phyloP scores from a whole-genome alignment of 2,888 invertebrate species.

The Amblyjoppa proteus region DNA sequence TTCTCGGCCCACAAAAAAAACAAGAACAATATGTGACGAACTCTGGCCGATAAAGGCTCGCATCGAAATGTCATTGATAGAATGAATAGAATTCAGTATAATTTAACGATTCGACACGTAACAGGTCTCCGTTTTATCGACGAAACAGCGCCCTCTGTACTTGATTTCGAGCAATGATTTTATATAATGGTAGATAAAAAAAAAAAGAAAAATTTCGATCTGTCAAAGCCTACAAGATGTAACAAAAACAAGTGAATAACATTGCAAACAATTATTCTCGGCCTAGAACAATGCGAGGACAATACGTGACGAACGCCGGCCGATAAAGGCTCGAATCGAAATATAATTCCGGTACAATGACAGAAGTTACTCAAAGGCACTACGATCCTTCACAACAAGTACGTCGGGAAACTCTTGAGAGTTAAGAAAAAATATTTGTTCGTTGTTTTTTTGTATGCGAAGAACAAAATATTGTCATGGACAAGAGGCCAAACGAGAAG shows the following conservation, averaged over 20 bases:
- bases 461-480: conserved; percentile 53
- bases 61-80: too few species aligned
- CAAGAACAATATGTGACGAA: background rate
- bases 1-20: background rate
- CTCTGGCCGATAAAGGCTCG: background rate
- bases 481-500: conserved; percentile 63
- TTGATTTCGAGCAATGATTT: too few species aligned
- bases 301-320: background rate
- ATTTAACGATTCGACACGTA: too few species aligned
- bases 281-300: background rate
- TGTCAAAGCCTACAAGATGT: too few species aligned
- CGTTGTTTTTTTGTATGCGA: background rate
- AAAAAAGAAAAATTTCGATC: too few species aligned
- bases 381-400: background rate
- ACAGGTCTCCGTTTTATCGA: too few species aligned
- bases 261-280: background rate
- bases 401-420: background rate
- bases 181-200: too few species aligned
- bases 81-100: too few species aligned
- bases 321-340: background rate
- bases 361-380: background rate
- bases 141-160: too few species aligned
- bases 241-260: background rate
- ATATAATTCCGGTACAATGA: background rate
- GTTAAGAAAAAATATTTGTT: background rate